Percentiles rank a stretch among this genome's conserved stretches.
Evolutionary conservation across 2,888 invertebrate genomes (phyloP).

Genomic region (Operophtera brumata): DNA sequence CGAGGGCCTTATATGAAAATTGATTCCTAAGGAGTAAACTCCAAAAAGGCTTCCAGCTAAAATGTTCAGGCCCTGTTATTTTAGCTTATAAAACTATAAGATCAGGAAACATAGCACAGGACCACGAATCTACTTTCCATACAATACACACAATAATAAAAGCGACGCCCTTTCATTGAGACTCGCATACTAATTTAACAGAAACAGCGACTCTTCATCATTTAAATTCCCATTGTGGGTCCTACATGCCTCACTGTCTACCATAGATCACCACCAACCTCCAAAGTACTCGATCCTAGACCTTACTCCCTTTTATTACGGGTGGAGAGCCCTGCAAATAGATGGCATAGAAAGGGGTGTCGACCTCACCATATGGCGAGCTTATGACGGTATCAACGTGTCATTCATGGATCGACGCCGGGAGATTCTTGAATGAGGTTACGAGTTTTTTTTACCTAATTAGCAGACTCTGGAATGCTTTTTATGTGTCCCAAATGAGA

Average conservation of each 20-base stretch:
- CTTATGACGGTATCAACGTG: constrained; percentile 33
- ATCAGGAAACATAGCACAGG: not conserved
- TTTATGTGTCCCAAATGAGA: too few relatives aligned
- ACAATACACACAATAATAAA: constrained; percentile 13
- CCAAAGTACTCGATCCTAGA: constrained; percentile 2
- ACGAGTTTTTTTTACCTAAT: constrained; percentile 18
- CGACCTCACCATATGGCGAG: constrained; percentile 39
- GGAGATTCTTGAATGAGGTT: constrained; percentile 20
- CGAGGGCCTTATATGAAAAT: too few relatives aligned
- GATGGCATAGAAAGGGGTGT: constrained; percentile 30
- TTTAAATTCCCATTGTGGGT: constrained; percentile 48
- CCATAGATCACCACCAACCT: constrained; percentile 19
- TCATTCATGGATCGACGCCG: constrained; percentile 28
- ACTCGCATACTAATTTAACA: constrained; percentile 35
- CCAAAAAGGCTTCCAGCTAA: too few relatives aligned
- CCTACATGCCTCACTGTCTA: constrained; percentile 37
- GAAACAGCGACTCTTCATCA: constrained; percentile 37
- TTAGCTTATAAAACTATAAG: not conserved
- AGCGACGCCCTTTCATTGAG: constrained; percentile 27
- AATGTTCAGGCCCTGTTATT: not conserved
- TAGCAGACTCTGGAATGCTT: constrained; percentile 6
- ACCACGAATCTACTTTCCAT: not conserved
- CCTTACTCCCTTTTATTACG: constrained; percentile 12
- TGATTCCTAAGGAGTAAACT: too few relatives aligned
- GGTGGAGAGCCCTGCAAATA: not conserved